These are phyloP conservation scores for Geophilus truncorum DNA, from an alignment of 2,888 invertebrate genomes.

Conservation along the genomic window DNA sequence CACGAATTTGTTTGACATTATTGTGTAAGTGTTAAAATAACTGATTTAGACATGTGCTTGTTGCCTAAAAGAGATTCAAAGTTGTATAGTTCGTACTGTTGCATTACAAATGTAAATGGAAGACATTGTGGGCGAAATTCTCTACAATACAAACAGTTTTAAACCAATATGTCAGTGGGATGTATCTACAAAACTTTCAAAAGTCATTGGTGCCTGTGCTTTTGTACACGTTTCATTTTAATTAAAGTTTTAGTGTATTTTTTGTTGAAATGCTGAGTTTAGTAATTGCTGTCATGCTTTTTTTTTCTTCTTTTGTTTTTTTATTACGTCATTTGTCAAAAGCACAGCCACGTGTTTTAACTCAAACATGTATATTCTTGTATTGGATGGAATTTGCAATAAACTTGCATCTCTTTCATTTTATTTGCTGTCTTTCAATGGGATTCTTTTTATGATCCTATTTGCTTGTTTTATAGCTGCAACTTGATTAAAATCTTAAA, in stretches of 20 bases:
- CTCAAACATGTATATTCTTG: background rate
- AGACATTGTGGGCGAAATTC: background rate
- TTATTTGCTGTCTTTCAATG: background rate
- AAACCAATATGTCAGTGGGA: background rate
- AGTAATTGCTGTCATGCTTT: background rate
- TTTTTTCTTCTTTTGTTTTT: background rate
- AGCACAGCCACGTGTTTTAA: background rate
- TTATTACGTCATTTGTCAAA: background rate
- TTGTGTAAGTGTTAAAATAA: background rate
- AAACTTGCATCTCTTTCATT: slow-evolving; percentile 19
- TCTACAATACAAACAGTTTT: background rate
- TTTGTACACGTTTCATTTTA: background rate
- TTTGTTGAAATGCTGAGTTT: background rate
- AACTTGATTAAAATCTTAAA: no score
- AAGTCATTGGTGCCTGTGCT: slow-evolving; percentile 1
- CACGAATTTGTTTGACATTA: background rate
- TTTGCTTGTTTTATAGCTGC: background rate
- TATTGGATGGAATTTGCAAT: background rate
- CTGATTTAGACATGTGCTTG: background rate
- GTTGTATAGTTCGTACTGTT: background rate
- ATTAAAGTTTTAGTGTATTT: background rate
- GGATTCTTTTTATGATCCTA: background rate
- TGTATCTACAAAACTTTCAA: background rate
- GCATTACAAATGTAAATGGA: slow-evolving; percentile 6
- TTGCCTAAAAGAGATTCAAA: background rate